Evolutionary conservation across 2,797 vertebrate genomes (phyloP).

Genomic region (Girardinus metallicus): DNA sequence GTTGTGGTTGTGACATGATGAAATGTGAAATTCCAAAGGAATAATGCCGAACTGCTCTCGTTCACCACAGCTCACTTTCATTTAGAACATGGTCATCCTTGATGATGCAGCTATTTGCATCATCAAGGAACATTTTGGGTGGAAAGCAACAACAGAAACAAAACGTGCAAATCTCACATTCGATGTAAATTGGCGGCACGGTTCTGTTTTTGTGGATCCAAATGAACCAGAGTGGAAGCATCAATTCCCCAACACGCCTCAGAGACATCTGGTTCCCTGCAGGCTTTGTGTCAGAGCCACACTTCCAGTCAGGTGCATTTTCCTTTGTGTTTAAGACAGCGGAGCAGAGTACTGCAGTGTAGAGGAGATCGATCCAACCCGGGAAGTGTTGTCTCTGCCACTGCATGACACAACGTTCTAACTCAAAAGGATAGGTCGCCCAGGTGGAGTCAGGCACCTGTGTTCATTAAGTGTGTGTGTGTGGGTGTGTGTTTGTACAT

Average conservation of each 20-base stretch:
- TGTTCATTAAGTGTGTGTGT: constrained; percentile 46
- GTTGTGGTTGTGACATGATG: not conserved
- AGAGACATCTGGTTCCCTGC: constrained; percentile 69
- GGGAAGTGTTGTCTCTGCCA: constrained; percentile 68
- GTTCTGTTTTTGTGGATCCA: constrained; percentile 32
- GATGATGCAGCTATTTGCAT: no score
- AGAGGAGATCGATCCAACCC: constrained; percentile 65
- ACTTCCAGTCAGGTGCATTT: constrained; percentile 69
- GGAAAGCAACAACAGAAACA: constrained; percentile 2
- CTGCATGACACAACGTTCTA: constrained; percentile 59
- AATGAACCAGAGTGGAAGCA: constrained; percentile 54
- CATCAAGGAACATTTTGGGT: not conserved
- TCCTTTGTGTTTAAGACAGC: constrained; percentile 68
- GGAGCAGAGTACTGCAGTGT: constrained; percentile 50
- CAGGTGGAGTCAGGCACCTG: constrained; percentile 51
- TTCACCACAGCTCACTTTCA: not conserved
- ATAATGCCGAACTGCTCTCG: not conserved
- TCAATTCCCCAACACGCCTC: constrained; percentile 64
- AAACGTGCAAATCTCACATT: not conserved
- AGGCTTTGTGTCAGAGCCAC: constrained; percentile 67
- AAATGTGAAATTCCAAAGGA: not conserved
- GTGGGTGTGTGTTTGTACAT: not conserved
- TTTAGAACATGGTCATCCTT: not conserved
- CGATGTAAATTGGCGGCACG: constrained; percentile 21
- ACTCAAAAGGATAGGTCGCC: constrained; percentile 65